These are phyloP conservation scores for Dicyrtomina minuta DNA, from an alignment of 2,888 invertebrate species.

Conservation along the genomic window DNA sequence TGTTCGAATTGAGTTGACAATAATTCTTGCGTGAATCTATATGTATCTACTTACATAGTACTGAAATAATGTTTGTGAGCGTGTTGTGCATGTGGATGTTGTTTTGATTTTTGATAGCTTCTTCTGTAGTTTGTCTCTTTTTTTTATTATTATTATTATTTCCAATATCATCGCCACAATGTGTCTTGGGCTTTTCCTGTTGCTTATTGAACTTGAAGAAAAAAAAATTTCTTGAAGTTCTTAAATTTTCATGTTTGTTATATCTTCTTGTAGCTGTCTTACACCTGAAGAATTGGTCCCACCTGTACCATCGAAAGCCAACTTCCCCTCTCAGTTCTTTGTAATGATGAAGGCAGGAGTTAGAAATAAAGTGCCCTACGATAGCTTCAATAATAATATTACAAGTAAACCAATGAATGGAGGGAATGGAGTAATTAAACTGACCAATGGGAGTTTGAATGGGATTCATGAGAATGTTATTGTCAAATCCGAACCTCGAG, in stretches of 20 bases:
- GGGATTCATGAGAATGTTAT: conserved; percentile 10
- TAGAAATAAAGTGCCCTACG: conserved; percentile 32
- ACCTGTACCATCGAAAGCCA: conserved; percentile 36
- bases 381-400: conserved; percentile 28
- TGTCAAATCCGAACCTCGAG: conserved; percentile 19
- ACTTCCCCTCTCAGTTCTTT: conserved; percentile 49
- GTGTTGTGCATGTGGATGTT: no score
- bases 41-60: no score
- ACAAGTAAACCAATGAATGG: conserved; percentile 3
- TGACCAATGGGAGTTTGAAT: conserved; percentile 25
- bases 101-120: no score
- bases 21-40: no score
- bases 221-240: conserved; percentile 1
- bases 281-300: conserved; percentile 52
- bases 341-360: conserved; percentile 47
- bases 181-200: conserved; percentile 53
- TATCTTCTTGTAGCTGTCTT: conserved; percentile 45
- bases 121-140: conserved; percentile 1
- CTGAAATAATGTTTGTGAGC: no score
- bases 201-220: conserved; percentile 16
- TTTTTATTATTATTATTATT: no score
- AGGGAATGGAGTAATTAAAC: conserved; percentile 38
- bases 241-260: background rate
- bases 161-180: conserved; percentile 12
- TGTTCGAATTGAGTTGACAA: no score